Conservation (phyloP, 2,113 vertebrate genomes). For the Lipophrys pholis region DNA sequence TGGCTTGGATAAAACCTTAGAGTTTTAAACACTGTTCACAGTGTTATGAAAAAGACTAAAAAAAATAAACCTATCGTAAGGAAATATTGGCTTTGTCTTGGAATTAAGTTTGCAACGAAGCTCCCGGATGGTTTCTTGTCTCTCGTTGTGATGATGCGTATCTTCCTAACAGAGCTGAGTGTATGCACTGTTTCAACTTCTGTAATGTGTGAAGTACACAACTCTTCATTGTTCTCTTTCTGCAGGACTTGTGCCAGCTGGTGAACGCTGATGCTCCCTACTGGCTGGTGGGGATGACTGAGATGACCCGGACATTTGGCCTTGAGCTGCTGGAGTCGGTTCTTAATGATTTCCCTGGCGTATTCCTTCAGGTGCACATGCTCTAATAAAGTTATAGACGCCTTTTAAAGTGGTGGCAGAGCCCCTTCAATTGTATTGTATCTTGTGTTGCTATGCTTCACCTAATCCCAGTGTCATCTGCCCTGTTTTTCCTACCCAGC, state of each 20-base stretch:
- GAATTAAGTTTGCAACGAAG: background rate
- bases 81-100: slow-evolving; percentile 1
- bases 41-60: background rate
- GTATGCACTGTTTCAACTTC: slow-evolving; percentile 17
- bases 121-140: slow-evolving; percentile 7
- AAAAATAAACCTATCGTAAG: background rate
- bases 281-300: slow-evolving; percentile 99
- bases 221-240: slow-evolving; percentile 40
- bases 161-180: slow-evolving; percentile 36
- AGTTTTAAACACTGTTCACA: slow-evolving; percentile 11
- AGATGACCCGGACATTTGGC: slow-evolving; percentile 98
- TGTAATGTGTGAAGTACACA: slow-evolving; percentile 25
- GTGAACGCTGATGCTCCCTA: slow-evolving; percentile 99
- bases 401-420: too few relatives aligned
- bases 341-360: slow-evolving; percentile 96
- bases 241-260: slow-evolving; percentile 95
- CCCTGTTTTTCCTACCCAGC: slow-evolving; percentile 75
- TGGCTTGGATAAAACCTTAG: background rate
- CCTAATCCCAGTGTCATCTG: background rate
- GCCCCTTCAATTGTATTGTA: background rate
- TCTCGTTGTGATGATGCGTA: background rate
- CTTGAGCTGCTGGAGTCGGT: slow-evolving; percentile 97
- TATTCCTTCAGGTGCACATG: slow-evolving; percentile 88
- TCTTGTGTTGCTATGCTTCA: background rate
- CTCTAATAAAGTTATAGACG: background rate